Conservation (phyloP, 2,797 vertebrate genomes). For the Rousettus madagascariensis region DNA sequence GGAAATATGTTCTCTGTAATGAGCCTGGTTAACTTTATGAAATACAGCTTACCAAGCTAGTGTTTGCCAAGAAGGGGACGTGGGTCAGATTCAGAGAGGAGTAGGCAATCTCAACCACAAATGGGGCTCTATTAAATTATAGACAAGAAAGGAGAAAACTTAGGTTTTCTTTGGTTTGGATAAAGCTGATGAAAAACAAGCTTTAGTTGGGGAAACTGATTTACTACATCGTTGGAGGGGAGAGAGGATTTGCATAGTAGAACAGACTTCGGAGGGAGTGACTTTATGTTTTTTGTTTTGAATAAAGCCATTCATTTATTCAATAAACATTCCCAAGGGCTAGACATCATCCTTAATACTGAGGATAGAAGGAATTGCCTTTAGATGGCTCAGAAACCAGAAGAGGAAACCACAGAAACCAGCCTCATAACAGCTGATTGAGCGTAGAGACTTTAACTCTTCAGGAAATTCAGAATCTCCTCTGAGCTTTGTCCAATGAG, state of each 20-base stretch:
- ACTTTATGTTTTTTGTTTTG: not conserved
- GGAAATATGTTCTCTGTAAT: conserved; percentile 69
- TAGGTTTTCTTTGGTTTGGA: not conserved
- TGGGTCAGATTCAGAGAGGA: not conserved
- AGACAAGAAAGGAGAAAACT: not conserved
- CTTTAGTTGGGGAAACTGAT: not conserved
- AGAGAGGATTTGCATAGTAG: not conserved
- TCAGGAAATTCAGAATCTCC: not conserved
- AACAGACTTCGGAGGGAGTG: not conserved
- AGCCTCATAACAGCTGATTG: not conserved
- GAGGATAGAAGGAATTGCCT: not conserved
- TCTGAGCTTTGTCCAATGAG: not conserved
- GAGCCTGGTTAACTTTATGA: conserved; percentile 68
- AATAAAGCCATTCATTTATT: not conserved
- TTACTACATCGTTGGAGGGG: not conserved
- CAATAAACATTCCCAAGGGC: not conserved
- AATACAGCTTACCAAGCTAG: conserved; percentile 22
- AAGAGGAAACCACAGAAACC: not conserved
- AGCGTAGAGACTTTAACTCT: not conserved
- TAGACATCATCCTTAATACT: not conserved
- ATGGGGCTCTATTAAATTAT: not conserved
- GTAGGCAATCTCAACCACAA: not conserved
- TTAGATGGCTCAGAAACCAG: not conserved
- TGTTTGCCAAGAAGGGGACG: not conserved
- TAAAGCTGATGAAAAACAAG: not conserved